Evolutionary conservation across 2,113 vertebrate genomes (phyloP).

Genomic region (Montifringilla adamsi): DNA sequence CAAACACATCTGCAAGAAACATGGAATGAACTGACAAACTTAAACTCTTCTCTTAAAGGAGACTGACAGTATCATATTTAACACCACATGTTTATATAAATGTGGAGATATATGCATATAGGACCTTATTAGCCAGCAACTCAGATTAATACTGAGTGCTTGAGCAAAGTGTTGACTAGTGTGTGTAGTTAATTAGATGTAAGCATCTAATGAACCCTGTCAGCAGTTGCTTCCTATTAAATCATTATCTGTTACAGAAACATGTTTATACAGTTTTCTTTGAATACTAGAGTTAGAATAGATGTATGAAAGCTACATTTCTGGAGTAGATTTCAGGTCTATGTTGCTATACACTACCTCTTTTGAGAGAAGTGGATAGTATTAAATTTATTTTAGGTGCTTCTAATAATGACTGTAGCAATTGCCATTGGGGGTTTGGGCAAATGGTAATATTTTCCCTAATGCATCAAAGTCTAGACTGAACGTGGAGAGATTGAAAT

Average conservation of each 20-base stretch:
- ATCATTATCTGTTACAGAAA: background rate
- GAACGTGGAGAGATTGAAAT: background rate
- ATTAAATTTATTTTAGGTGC: background rate
- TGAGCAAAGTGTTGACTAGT: slow-evolving; percentile 39
- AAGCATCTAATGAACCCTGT: slow-evolving; percentile 32
- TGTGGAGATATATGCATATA: background rate
- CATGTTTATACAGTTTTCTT: background rate
- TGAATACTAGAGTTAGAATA: background rate
- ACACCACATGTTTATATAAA: slow-evolving; percentile 5
- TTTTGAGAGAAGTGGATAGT: background rate
- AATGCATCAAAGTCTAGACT: background rate
- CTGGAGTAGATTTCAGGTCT: background rate
- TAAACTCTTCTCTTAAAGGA: background rate
- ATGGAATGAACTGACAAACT: background rate
- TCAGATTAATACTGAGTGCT: background rate
- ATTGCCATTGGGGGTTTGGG: background rate
- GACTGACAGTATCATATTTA: background rate
- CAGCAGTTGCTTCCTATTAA: slow-evolving; percentile 34
- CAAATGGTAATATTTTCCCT: background rate
- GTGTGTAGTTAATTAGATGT: slow-evolving; percentile 49
- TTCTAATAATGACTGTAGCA: background rate
- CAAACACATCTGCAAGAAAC: slow-evolving; percentile 32
- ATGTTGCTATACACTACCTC: background rate
- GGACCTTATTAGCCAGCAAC: slow-evolving; percentile 1
- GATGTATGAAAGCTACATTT: background rate